A percentile compares a stretch with the other conserved stretches of the same genome.
phyloP scores from a whole-genome alignment of 2,888 invertebrate species.

The Apoda limacodes region DNA sequence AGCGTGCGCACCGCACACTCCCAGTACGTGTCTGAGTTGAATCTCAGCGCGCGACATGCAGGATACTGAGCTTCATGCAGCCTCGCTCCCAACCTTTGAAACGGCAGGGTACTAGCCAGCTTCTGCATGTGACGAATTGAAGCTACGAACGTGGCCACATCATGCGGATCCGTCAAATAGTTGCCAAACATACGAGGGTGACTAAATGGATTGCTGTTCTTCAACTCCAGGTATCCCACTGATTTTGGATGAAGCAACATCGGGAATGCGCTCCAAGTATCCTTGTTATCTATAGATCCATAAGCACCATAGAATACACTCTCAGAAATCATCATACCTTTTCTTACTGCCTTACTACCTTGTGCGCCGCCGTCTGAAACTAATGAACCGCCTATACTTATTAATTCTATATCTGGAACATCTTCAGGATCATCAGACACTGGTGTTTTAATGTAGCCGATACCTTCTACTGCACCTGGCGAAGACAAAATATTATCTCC shows the following conservation, averaged over 20 bases:
- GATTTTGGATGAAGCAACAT: constrained; percentile 83
- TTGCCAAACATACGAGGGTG: constrained; percentile 85
- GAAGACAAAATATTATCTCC: constrained; percentile 58
- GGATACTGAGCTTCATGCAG: constrained; percentile 63
- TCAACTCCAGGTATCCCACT: constrained; percentile 75
- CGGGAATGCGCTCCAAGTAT: constrained; percentile 73
- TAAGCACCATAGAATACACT: constrained; percentile 68
- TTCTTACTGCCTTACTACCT: constrained; percentile 51
- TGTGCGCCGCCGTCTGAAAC: constrained; percentile 66
- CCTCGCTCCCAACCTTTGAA: constrained; percentile 67
- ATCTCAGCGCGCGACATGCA: constrained; percentile 54
- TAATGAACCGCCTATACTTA: constrained; percentile 73
- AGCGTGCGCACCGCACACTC: constrained; percentile 73
- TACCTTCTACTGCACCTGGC: constrained; percentile 76
- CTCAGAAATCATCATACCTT: constrained; percentile 68
- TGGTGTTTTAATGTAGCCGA: constrained; percentile 73
- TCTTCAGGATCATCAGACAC: constrained; percentile 67
- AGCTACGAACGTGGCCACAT: constrained; percentile 71
- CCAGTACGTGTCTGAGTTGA: constrained; percentile 77
- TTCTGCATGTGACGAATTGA: constrained; percentile 73
- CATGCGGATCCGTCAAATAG: constrained; percentile 75
- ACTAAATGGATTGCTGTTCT: constrained; percentile 78
- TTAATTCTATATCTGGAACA: constrained; percentile 76
- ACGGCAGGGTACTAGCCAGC: constrained; percentile 67
- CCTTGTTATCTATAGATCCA: constrained; percentile 62